Base-by-base conservation (phyloP, 2,888 invertebrate genomes). In the Orthosia incerta region DNA sequence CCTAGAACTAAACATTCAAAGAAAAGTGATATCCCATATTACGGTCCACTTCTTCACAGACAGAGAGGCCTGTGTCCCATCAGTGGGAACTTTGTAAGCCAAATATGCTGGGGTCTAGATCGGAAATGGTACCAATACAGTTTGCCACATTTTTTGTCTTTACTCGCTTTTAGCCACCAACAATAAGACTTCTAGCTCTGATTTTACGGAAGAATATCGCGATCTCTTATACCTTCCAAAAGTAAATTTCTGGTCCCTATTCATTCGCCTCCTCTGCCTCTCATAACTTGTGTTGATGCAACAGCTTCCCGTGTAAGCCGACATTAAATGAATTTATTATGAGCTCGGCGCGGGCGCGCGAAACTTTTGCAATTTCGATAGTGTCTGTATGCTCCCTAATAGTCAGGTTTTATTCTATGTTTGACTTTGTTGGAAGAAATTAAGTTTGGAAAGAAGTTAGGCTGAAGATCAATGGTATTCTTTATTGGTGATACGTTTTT, bases 271-370 rank as follows among this genome's bases (percentile, higher is more conserved):
- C 66, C 79, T 79, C 79, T 51, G 4, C 4, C 81, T 72, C 82
- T 81, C 71, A 67, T 84, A 76, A 76, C 79, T 83, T 83, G 82
- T 50, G 66, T 79, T 78, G 70, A 67, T 67, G 76, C 78, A 75
- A 79, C 70, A 74, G 68, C 69, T 74, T 39, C 67, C 80, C 80
- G 63, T 81, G 80, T 84, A 85, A 89, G 87, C 86, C 79, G 84
- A 88, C 89, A 88, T 90, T 89, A 90, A 91, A 93, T 93, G 91
- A 94, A 93, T 94, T 92, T 92, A 92, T 93, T 92, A 93, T 92
- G 91, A 91, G 87, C 79, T 69, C 80, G 79, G 84, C 82, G 82
- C 83, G 82, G 83, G 74, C 80, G 76, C 81, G 86, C 74, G 83
- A 86, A 92, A 93, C 88, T 93, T 92, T 90, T 86, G 91, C 89